Percentiles rank a stretch among this genome's conserved stretches.
Evolutionary conservation across 2,797 vertebrate species (phyloP).

Genomic region (Stomatorhinus walkeri): DNA sequence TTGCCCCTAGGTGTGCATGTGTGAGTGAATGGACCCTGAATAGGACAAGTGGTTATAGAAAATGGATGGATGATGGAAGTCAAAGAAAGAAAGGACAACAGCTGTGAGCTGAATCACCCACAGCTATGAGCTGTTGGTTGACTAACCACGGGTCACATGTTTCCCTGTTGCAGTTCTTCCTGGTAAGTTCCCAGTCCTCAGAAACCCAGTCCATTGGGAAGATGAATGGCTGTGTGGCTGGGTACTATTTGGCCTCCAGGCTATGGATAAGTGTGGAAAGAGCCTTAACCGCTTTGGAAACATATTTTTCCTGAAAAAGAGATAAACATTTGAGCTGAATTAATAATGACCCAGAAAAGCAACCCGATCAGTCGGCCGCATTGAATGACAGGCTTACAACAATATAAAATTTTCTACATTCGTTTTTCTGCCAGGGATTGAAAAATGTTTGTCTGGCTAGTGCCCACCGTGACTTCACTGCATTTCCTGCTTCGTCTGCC

Average conservation of each 20-base stretch:
- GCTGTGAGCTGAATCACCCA: neutral
- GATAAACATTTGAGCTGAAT: neutral
- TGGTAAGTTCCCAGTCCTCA: neutral
- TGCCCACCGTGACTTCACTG: neutral
- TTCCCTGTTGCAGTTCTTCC: neutral
- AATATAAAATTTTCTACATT: neutral
- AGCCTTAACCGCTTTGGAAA: neutral
- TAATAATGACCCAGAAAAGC: neutral
- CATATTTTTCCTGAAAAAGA: neutral
- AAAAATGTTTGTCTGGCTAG: neutral
- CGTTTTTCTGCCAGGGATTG: neutral
- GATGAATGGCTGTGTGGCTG: neutral
- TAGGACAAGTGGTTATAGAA: neutral
- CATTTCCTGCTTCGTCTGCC: neutral
- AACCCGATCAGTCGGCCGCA: neutral
- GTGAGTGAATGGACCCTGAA: neutral
- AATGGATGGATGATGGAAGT: neutral
- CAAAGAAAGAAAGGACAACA: neutral
- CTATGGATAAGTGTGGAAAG: neutral
- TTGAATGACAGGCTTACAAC: neutral
- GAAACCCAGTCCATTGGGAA: neutral
- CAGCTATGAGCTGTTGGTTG: slow-evolving; percentile 1
- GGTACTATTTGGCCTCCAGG: neutral
- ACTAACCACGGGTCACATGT: neutral
- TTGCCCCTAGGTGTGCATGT: neutral